Evolutionary conservation across 1,140 invertebrate genomes (phyloP), one percentile per base, ranked within the genome.

Genomic region (Pachyrhynchus sulphureomaculatus): DNA sequence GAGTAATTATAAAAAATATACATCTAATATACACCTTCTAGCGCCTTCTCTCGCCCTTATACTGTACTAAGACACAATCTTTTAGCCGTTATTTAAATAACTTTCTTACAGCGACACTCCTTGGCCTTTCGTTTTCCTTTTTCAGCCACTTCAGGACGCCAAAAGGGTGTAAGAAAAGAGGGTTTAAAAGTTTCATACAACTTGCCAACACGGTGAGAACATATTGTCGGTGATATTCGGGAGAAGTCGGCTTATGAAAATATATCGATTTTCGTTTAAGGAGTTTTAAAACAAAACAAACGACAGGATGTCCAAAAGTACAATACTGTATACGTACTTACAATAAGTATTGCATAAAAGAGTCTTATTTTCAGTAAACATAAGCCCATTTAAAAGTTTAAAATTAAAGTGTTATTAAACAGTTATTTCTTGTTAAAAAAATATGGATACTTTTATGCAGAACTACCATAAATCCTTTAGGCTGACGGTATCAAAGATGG

Each of bases 81-180:
- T 42, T 42, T 17, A 9, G 1, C 12, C 15, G 10, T 44, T 56
- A 56, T 18, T 54, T 41, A 44, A 41, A 41, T 18, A 13, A 29
- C 2, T 47, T 59, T 59, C 56, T 59, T 59, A 49, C 54, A 45
- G 34, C 21, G 21, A 44, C 15, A 13, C 15, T 29, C 33, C 12
- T 13, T 29, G 39, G 10, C 24, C 23, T 33, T 36, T 18, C 37
- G 20, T 36, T 42, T 18, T 26, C 26, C 1, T 21, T 26, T 57
- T 57, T 24, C 47, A 18, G 4, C 42, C 23, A 45, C 42, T 12
- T 33, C n/a, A 12, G 13, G 39, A 18, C 39, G 8, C 39, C 18
- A 23, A 21, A 4, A 29, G 24, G 15, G 45, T 29, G 13, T 17
- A 13, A 33, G 20, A 48, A 48, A 20, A 48, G n/a, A 48, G n/a